Evolutionary conservation across 2,888 invertebrate genomes (phyloP).

Genomic region (Syritta pipiens): DNA sequence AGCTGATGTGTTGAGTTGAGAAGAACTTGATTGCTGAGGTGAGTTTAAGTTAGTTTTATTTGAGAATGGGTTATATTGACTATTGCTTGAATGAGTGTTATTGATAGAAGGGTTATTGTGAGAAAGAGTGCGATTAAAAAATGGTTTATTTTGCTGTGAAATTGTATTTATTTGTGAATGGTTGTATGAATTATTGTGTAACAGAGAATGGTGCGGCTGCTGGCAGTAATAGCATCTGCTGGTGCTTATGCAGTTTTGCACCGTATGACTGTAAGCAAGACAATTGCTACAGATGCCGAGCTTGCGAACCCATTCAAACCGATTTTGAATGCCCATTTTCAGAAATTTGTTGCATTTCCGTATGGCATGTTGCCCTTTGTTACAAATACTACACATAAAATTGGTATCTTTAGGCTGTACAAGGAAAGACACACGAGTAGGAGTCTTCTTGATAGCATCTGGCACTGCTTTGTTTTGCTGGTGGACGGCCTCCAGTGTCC

Average conservation of each 20-base stretch:
- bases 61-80: not conserved
- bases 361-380: constrained; percentile 7
- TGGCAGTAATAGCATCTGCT: constrained; percentile 4
- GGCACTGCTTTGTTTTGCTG: no score
- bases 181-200: not conserved
- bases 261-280: constrained; percentile 1
- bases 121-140: not conserved
- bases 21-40: no score
- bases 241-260: not conserved
- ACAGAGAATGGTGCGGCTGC: not conserved
- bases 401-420: no score
- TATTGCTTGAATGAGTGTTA: not conserved
- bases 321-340: constrained; percentile 8
- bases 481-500: no score
- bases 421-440: no score
- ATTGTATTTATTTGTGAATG: not conserved
- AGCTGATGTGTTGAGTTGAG: not conserved
- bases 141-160: not conserved
- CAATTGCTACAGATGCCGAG: not conserved
- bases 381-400: no score
- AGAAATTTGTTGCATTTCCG: constrained; percentile 11
- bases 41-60: no score
- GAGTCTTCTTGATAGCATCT: no score
- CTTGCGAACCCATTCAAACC: not conserved
- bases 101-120: not conserved